Percentiles rank a stretch among this genome's conserved stretches.
Conservation (phyloP, 2,797 vertebrate species). For the Eulemur coronatus region DNA sequence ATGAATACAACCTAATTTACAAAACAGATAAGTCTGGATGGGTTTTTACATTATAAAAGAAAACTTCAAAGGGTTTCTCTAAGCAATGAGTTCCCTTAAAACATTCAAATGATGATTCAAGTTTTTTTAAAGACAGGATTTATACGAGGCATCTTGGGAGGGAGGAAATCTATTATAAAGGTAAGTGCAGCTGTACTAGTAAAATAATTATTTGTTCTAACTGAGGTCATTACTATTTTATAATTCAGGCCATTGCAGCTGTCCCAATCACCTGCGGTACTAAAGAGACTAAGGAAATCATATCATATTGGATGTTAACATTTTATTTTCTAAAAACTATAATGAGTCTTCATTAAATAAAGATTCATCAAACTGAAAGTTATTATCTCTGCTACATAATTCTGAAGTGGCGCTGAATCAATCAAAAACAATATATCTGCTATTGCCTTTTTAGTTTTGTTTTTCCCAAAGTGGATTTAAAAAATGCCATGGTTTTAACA, state of each 20-base stretch:
- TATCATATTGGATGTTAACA: constrained; percentile 70
- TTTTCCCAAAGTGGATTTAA: not conserved
- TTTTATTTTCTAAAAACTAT: constrained; percentile 75
- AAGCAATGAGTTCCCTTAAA: constrained; percentile 28
- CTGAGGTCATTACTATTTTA: constrained; percentile 26
- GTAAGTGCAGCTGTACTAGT: constrained; percentile 8
- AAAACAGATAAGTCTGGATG: constrained; percentile 33
- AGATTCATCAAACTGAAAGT: constrained; percentile 69
- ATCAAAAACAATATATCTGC: constrained; percentile 5
- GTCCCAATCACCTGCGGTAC: constrained; percentile 37
- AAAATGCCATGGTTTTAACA: constrained; percentile 62
- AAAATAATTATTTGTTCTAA: constrained; percentile 59
- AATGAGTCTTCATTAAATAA: constrained; percentile 80
- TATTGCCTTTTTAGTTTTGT: not conserved
- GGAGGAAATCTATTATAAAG: constrained; percentile 44
- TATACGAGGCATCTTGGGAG: constrained; percentile 21
- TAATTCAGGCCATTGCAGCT: constrained; percentile 36
- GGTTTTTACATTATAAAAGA: constrained; percentile 56
- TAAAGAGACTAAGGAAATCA: constrained; percentile 58
- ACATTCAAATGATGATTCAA: constrained; percentile 54
- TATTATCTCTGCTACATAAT: constrained; percentile 77
- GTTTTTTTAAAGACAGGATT: constrained; percentile 4
- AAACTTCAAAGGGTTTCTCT: constrained; percentile 57
- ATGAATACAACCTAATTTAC: constrained; percentile 48
- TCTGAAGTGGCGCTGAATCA: constrained; percentile 23